A percentile compares a stretch with the other conserved stretches of the same genome.
Evolutionary conservation across 2,888 invertebrate species (phyloP).

Genomic region (Agrochola litura): DNA sequence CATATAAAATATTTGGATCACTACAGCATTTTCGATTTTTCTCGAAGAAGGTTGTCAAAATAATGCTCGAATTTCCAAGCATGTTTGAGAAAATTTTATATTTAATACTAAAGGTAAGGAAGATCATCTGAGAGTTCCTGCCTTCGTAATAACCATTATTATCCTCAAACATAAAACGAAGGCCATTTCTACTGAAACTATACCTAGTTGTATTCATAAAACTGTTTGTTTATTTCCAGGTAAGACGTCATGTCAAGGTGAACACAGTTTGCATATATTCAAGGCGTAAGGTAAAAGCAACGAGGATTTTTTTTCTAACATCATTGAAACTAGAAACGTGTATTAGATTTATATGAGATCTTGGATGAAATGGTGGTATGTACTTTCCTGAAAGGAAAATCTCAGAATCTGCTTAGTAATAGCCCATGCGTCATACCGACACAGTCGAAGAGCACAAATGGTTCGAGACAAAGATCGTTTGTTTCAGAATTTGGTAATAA

Average conservation of each 20-base stretch:
- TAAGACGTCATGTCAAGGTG: constrained; percentile 54
- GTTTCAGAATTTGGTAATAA: constrained; percentile 33
- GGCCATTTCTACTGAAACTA: background rate
- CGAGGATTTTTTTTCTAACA: background rate
- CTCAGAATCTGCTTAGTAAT: background rate
- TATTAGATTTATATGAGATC: background rate
- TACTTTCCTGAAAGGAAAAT: background rate
- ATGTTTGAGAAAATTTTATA: background rate
- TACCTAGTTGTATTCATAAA: constrained; percentile 31
- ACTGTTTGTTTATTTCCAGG: constrained; percentile 62
- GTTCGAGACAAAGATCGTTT: constrained; percentile 15
- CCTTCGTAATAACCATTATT: background rate
- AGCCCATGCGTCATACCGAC: constrained; percentile 15
- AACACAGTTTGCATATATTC: constrained; percentile 21
- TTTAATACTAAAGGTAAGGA: background rate
- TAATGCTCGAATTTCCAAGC: no score
- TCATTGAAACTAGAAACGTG: background rate
- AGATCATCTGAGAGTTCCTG: background rate
- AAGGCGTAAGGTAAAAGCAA: constrained; percentile 39
- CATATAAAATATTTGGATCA: no score
- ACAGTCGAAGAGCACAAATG: constrained; percentile 12
- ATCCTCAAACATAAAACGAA: constrained; percentile 8
- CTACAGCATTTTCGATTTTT: no score
- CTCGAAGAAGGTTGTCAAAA: no score
- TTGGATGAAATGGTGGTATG: background rate